Evolutionary conservation across 2,888 invertebrate species (phyloP).

Genomic region (Lasiommata megera): DNA sequence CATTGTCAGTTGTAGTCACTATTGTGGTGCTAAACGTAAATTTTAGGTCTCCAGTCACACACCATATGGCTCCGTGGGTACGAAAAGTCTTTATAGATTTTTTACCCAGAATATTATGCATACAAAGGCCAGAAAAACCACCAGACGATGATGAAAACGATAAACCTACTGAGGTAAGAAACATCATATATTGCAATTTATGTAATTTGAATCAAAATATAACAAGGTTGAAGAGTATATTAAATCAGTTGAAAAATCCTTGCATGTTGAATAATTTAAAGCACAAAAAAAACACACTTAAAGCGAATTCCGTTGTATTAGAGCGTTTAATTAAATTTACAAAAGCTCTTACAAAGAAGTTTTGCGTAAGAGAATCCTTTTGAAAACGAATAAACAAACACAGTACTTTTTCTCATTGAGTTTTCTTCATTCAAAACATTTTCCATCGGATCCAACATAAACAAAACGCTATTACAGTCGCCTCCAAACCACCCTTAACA

Average conservation of each 20-base stretch:
- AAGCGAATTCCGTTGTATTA: conserved; percentile 7
- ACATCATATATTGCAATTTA: background rate
- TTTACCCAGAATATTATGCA: conserved; percentile 92
- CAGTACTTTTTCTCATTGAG: conserved; percentile 53
- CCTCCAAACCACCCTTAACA: conserved; percentile 56
- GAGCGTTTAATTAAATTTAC: conserved; percentile 65
- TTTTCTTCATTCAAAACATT: conserved; percentile 65
- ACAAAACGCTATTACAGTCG: conserved; percentile 57
- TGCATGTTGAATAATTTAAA: background rate
- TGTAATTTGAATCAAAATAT: background rate
- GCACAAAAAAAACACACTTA: background rate
- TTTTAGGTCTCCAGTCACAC: conserved; percentile 94
- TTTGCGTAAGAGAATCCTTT: conserved; percentile 52
- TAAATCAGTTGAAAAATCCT: conserved; percentile 1
- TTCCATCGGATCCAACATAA: conserved; percentile 66
- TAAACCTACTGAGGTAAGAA: conserved; percentile 75
- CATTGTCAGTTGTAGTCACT: conserved; percentile 95
- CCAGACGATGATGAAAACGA: conserved; percentile 82
- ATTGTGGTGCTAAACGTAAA: conserved; percentile 97
- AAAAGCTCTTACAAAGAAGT: conserved; percentile 59
- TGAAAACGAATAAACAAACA: conserved; percentile 56
- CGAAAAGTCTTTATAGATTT: conserved; percentile 91
- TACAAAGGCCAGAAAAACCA: conserved; percentile 93
- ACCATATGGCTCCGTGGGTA: conserved; percentile 96
- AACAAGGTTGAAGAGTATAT: background rate